phyloP scores from a whole-genome alignment of 2,888 invertebrate species.

The Conchocele bisecta region DNA sequence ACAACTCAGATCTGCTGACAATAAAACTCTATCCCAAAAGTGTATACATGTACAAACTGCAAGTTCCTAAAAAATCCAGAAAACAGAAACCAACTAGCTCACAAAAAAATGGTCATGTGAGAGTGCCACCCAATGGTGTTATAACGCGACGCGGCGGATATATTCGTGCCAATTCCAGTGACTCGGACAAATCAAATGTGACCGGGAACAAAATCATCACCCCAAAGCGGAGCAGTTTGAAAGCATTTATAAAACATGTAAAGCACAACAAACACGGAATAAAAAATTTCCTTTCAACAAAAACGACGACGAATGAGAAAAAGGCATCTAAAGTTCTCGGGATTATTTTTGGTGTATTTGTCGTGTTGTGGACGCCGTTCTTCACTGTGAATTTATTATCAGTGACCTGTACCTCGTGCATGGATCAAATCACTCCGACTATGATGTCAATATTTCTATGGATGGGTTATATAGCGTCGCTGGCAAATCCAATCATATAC shows the following conservation, averaged over 20 bases:
- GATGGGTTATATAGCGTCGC: conserved; percentile 81
- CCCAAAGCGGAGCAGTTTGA: conserved; percentile 51
- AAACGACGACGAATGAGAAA: conserved; percentile 78
- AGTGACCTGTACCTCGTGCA: conserved; percentile 73
- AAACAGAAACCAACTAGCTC: neutral
- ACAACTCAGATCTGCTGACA: conserved; percentile 64
- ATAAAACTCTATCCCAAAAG: conserved; percentile 62
- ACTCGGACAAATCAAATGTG: conserved; percentile 35
- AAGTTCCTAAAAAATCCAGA: conserved; percentile 30
- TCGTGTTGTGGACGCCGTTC: conserved; percentile 82
- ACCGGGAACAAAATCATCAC: conserved; percentile 1
- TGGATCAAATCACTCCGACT: conserved; percentile 67
- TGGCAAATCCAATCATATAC: conserved; percentile 82
- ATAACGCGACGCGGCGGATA: neutral
- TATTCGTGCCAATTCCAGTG: neutral
- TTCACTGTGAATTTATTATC: conserved; percentile 79
- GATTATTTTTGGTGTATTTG: conserved; percentile 82
- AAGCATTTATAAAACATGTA: conserved; percentile 39
- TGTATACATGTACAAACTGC: conserved; percentile 65
- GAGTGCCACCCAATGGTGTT: neutral
- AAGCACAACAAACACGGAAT: conserved; percentile 45
- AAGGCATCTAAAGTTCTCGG: conserved; percentile 82
- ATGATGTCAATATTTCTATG: conserved; percentile 79
- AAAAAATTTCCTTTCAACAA: conserved; percentile 68
- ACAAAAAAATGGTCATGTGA: too few species aligned